Base-by-base conservation (phyloP, 2,797 vertebrate genomes). In the Paratrypauchen microcephalus region DNA sequence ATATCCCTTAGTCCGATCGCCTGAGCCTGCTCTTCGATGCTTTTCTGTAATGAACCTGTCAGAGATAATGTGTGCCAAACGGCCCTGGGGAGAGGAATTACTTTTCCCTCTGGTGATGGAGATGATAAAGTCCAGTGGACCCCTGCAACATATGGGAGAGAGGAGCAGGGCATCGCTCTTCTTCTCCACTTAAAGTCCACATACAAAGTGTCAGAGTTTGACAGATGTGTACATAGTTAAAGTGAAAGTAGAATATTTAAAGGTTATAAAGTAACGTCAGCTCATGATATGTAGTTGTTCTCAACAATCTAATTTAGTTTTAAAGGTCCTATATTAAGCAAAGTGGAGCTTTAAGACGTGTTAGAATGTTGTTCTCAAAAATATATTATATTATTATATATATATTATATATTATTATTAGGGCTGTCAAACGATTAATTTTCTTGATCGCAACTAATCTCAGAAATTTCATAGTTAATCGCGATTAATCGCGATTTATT, bases 11-110 rank as follows among this genome's bases (percentile, higher is more conserved):
- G 23, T 70, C 75, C 62, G 80, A 72, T 82, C 39, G 79, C 59
- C 62, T 84, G 58, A 6, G 67, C 82, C 89, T 91, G 81, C 85
- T 92, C 89, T 90, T 85, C 85, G 84, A 87, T 92, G 92, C 79
- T 93, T 93, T 86, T 94, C 93, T 94, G 86, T 93, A 93, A 94
- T 95, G 93, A 95, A 93, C 91, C 92, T 93, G 92, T 94, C 90
- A 87, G 77, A 90, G 89, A 87, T 92, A 84, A 92, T 94, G 86
- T 92, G 89, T 81, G 82, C 91, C 89, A 92, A 94, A 90, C 80
- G 47, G 82, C 87, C 86, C 91, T 83, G 45, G 56, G 79, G 87
- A 90, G 93, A 91, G 91, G 84, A 86, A 92, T 93, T 90, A 92
- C 88, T 90, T 91, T 86, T 84, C 91, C 85, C 88, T 88, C 90